A percentile compares a stretch with the other conserved stretches of the same genome.
These are phyloP conservation scores for Drosophila ogumai DNA, from an alignment of 1,140 invertebrate species.

Conservation along the genomic window DNA sequence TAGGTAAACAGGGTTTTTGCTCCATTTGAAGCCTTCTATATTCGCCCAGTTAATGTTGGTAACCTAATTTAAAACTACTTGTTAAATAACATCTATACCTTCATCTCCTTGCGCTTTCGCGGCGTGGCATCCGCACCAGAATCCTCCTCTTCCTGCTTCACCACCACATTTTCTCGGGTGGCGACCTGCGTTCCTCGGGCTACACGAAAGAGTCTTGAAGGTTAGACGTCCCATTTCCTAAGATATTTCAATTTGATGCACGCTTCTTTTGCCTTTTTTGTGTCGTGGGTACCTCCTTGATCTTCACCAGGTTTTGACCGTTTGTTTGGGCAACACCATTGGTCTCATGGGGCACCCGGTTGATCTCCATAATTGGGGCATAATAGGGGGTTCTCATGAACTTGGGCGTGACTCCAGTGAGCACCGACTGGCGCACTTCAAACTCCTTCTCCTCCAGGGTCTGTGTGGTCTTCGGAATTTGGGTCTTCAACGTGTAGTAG, in stretches of 20 bases:
- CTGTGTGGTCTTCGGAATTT: slow-evolving; percentile 24
- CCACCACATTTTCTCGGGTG: background rate
- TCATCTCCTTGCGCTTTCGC: background rate
- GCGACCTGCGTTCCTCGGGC: background rate
- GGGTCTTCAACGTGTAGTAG: slow-evolving; percentile 50
- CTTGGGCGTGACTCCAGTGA: slow-evolving; percentile 48
- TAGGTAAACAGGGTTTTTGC: background rate
- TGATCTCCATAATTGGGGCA: background rate
- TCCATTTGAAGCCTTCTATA: background rate
- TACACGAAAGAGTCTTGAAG: background rate
- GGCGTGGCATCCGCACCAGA: background rate
- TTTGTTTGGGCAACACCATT: background rate
- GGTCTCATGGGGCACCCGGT: background rate
- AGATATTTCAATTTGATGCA: background rate
- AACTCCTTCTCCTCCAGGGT: slow-evolving; percentile 59
- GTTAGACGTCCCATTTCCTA: background rate
- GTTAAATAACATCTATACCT: background rate
- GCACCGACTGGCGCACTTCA: slow-evolving; percentile 61
- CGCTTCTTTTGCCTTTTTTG: background rate
- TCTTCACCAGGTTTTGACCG: background rate
- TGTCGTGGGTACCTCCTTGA: background rate
- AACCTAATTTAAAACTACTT: slow-evolving; percentile 1
- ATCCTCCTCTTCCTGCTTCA: slow-evolving; percentile 1
- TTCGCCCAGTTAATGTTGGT: background rate
- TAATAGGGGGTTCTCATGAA: slow-evolving; percentile 37